A percentile compares a stretch with the other conserved stretches of the same genome.
These are phyloP conservation scores for Clistopyga incitator DNA, from an alignment of 2,888 invertebrate genomes.

Conservation along the genomic window DNA sequence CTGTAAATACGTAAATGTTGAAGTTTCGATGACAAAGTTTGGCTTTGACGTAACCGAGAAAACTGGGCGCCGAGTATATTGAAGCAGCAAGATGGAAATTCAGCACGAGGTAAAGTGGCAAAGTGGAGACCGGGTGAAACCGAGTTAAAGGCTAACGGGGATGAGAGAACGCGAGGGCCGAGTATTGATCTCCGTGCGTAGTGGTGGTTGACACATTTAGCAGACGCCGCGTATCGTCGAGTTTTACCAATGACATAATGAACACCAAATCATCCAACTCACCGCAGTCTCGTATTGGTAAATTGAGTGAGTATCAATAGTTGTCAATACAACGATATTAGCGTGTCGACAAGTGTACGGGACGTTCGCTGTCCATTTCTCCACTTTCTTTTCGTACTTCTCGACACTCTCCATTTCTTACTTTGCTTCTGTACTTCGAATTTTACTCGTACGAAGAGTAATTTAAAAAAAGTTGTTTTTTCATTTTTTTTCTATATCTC, in stretches of 20 bases:
- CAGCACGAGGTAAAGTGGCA: conserved; percentile 25
- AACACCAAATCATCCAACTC: background rate
- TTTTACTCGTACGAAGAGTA: no score
- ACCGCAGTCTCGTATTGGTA: background rate
- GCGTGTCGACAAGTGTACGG: background rate
- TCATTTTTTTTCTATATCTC: no score
- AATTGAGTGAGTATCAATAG: background rate
- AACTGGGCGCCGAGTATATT: no score
- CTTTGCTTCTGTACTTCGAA: no score
- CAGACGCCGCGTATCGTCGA: conserved; percentile 79
- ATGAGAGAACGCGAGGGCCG: conserved; percentile 71
- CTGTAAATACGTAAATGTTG: background rate
- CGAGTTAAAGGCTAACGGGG: conserved; percentile 33
- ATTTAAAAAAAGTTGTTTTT: no score
- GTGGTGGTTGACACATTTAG: conserved; percentile 80
- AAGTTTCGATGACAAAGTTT: conserved; percentile 7
- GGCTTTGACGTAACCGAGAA: background rate
- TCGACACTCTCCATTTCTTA: no score
- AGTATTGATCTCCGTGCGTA: conserved; percentile 80
- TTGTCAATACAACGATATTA: background rate
- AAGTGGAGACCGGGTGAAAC: conserved; percentile 26
- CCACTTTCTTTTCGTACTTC: no score
- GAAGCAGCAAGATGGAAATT: conserved; percentile 22
- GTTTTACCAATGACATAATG: conserved; percentile 70
- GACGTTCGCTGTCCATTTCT: background rate